phyloP scores from a whole-genome alignment of 2,888 invertebrate genomes.

The Diaphora mendica region DNA sequence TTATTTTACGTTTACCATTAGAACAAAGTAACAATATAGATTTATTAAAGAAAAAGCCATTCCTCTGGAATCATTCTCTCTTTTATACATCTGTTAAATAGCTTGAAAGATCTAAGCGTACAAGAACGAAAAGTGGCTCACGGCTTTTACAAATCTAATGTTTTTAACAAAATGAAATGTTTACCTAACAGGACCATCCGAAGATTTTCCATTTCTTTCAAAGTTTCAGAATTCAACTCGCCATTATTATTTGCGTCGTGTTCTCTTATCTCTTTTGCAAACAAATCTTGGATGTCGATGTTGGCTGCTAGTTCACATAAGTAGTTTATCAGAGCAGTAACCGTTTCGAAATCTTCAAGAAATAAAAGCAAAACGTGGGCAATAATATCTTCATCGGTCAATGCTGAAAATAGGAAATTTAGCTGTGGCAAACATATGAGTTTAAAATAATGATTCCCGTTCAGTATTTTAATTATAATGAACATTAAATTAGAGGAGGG shows the following conservation, averaged over 20 bases:
- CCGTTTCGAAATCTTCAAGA: slow-evolving; percentile 67
- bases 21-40: too few species aligned
- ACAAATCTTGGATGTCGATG: slow-evolving; percentile 64
- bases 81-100: too few species aligned
- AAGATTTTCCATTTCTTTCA: slow-evolving; percentile 67
- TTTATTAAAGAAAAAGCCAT: too few species aligned
- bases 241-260: slow-evolving; percentile 63
- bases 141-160: neutral
- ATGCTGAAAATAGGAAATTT: slow-evolving; percentile 37
- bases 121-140: too few species aligned
- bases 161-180: neutral
- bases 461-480: too few species aligned
- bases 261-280: slow-evolving; percentile 64
- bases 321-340: slow-evolving; percentile 62
- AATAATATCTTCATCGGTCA: slow-evolving; percentile 46
- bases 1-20: too few species aligned
- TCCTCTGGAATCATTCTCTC: too few species aligned
- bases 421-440: neutral
- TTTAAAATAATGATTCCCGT: too few species aligned
- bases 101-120: too few species aligned
- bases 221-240: slow-evolving; percentile 76
- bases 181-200: slow-evolving; percentile 82
- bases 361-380: slow-evolving; percentile 66
- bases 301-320: slow-evolving; percentile 66
- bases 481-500: too few species aligned